Evolutionary conservation across 1,140 invertebrate genomes (phyloP).

Genomic region (Conus ventricosus): DNA sequence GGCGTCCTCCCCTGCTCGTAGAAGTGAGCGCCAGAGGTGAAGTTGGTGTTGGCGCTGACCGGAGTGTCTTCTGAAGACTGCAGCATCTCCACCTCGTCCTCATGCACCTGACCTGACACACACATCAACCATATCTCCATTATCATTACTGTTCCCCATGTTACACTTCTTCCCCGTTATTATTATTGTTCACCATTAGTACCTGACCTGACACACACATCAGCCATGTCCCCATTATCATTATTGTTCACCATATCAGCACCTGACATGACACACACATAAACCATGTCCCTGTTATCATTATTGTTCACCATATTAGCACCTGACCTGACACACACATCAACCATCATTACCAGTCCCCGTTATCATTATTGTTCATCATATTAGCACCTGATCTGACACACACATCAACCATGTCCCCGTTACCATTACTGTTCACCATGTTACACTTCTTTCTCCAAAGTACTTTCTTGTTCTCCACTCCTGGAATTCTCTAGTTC

Average conservation of each 20-base stretch:
- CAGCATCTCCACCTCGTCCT: conserved; percentile 63
- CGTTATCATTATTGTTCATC: too few relatives aligned
- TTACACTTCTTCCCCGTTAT: too few relatives aligned
- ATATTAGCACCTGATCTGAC: conserved; percentile 62
- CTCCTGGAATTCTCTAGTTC: too few relatives aligned
- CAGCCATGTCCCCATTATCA: too few relatives aligned
- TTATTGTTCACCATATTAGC: not conserved
- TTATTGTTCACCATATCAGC: not conserved
- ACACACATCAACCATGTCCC: not conserved
- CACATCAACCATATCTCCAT: not conserved
- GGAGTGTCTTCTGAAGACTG: conserved; percentile 42
- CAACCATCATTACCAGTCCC: not conserved
- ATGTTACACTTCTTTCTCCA: too few relatives aligned
- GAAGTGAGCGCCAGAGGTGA: conserved; percentile 76
- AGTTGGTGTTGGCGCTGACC: conserved; percentile 71
- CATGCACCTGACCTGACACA: conserved; percentile 72
- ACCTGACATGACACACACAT: conserved; percentile 61
- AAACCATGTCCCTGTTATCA: not conserved
- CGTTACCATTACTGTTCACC: too few relatives aligned
- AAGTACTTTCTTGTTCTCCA: too few relatives aligned
- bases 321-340: conserved; percentile 61
- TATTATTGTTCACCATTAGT: conserved; percentile 4
- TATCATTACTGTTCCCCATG: too few relatives aligned
- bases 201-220: conserved; percentile 62
- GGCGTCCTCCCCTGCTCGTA: conserved; percentile 78